Percentiles rank a stretch among this genome's conserved stretches.
phyloP scores from a whole-genome alignment of 1,140 invertebrate genomes.

The Drosophila lowei region DNA sequence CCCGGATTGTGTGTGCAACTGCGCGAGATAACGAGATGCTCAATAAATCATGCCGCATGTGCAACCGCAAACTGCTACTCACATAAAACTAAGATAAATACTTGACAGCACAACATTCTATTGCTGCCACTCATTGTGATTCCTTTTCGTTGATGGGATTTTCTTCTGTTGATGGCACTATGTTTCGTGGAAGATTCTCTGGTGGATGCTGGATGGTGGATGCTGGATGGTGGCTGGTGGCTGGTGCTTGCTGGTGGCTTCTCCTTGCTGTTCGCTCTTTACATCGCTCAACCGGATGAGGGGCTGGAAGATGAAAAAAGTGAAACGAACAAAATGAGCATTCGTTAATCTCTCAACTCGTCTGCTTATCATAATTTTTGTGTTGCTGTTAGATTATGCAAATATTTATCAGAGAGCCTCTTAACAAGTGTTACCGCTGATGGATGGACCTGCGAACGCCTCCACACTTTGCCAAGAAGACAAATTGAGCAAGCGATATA shows the following conservation, averaged over 20 bases:
- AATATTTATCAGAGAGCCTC: slow-evolving; percentile 46
- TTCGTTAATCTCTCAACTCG: slow-evolving; percentile 60
- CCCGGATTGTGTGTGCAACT: slow-evolving; percentile 58
- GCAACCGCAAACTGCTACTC: slow-evolving; percentile 33
- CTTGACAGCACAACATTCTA: slow-evolving; percentile 66
- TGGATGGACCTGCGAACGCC: slow-evolving; percentile 50
- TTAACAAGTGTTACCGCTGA: slow-evolving; percentile 58
- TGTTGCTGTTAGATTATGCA: slow-evolving; percentile 24
- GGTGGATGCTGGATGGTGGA: slow-evolving; percentile 16
- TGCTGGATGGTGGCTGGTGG: slow-evolving; percentile 3
- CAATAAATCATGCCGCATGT: slow-evolving; percentile 30
- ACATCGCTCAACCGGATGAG: slow-evolving; percentile 43
- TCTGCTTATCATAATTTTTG: slow-evolving; percentile 54
- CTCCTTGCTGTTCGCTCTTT: slow-evolving; percentile 34
- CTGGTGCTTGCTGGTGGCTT: slow-evolving; percentile 17
- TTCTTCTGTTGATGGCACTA: slow-evolving; percentile 9
- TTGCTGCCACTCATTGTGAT: slow-evolving; percentile 57
- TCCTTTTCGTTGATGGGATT: slow-evolving; percentile 25
- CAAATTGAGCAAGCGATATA: slow-evolving; percentile 58
- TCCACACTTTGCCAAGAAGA: slow-evolving; percentile 41
- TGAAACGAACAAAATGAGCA: slow-evolving; percentile 29
- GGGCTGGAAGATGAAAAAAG: slow-evolving; percentile 40
- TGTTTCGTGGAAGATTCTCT: slow-evolving; percentile 20
- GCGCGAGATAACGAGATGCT: slow-evolving; percentile 3
- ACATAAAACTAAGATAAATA: slow-evolving; percentile 72